Evolutionary conservation across 2,888 invertebrate species (phyloP), one percentile per base, ranked within the genome.

Genomic region (Drosophila dives): DNA sequence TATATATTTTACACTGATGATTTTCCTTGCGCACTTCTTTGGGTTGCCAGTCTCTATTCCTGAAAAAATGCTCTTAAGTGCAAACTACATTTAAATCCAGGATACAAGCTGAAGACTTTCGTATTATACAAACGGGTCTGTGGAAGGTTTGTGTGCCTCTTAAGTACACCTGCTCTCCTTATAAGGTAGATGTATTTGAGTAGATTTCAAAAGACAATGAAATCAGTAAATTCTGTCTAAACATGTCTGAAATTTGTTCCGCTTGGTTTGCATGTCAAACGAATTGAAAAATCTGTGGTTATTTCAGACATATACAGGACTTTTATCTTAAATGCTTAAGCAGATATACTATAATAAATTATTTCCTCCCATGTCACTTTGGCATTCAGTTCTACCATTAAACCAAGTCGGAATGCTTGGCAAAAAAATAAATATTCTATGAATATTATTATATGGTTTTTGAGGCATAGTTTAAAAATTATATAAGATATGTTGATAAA

Each of bases 181-280:
- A 12, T 12, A 11, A 12, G 6, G 20, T 45, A 20, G 7, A 12
- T 7, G 7, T 7, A 3, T 20, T 20, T 38, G 17, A n/a, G 29
- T 23, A 17, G 20, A 15, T 8, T n/a, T 40, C 15, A 17, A 17
- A 32, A 4, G 32, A 69, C 70, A 69, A 69, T 69, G 70, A 53
- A 60, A 48, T 40, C 20, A 12, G 34, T 34, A 38, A 60, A 76
- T 67, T 60, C 58, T 64, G 56, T 78, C 36, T 67, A 55, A 73
- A 74, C 76, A 76, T 67, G 76, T 74, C 61, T 81, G 77, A 81
- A 81, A 81, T 73, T 64, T 61, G 81, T 81, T 81, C 73, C 81
- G 78, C 7, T 45, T 20, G 20, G 20, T 2, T 45, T 45, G 20
- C 42, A 45, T 20, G 3, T 3, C 12, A 12, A 45, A 12, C 7